Evolutionary conservation across 2,888 invertebrate genomes (phyloP).

Genomic region (Resseliella maxima): DNA sequence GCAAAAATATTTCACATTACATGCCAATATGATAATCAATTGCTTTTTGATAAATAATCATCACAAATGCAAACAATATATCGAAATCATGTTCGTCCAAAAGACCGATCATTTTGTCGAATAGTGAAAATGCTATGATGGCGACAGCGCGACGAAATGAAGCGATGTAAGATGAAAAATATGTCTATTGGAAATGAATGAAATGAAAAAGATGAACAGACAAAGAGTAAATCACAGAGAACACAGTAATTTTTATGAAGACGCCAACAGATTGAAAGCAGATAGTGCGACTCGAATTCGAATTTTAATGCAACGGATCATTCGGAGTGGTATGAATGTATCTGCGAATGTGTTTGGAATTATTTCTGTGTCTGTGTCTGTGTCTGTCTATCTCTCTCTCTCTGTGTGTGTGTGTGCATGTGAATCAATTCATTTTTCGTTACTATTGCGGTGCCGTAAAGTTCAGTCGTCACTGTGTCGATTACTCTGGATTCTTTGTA

Average conservation of each 20-base stretch:
- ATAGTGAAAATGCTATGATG: too few relatives aligned
- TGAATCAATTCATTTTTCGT: conserved; percentile 40
- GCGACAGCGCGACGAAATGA: background rate
- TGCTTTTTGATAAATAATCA: background rate
- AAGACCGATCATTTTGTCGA: too few relatives aligned
- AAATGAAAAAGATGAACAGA: conserved; percentile 5
- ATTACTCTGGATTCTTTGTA: background rate
- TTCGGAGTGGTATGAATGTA: too few relatives aligned
- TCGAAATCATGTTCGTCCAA: too few relatives aligned
- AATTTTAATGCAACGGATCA: conserved; percentile 33
- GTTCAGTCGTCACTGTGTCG: background rate
- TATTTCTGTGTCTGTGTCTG: too few relatives aligned
- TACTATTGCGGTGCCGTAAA: background rate
- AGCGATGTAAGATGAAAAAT: background rate
- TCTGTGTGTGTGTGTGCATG: background rate
- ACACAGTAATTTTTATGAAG: conserved; percentile 34
- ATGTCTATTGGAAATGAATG: background rate
- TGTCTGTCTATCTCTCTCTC: too few relatives aligned
- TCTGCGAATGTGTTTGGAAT: too few relatives aligned
- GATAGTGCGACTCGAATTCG: conserved; percentile 20
- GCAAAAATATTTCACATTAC: background rate
- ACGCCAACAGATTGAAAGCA: conserved; percentile 49
- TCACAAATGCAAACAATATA: too few relatives aligned
- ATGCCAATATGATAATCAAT: conserved; percentile 24
- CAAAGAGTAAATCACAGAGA: conserved; percentile 37